Conservation (phyloP, 2,888 invertebrate genomes). For the Agelastica alni region DNA sequence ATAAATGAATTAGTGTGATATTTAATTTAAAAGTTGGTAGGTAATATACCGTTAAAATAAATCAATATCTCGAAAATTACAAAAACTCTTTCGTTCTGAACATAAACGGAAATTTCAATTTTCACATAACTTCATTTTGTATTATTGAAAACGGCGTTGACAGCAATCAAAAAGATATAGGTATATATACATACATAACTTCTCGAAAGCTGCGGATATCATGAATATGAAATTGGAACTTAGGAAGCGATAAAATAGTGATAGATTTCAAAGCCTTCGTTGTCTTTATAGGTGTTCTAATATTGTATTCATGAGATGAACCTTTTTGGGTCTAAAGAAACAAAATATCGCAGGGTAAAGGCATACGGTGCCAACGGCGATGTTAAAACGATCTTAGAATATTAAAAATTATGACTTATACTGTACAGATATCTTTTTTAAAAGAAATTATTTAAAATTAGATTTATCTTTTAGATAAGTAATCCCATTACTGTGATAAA, state of each 20-base stretch:
- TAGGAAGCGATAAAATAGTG: constrained; percentile 25
- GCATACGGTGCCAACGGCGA: background rate
- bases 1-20: too few species aligned
- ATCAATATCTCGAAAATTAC: too few species aligned
- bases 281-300: constrained; percentile 24
- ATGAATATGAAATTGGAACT: constrained; percentile 31
- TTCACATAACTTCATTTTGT: background rate
- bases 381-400: background rate
- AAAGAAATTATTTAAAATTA: too few species aligned
- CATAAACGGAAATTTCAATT: background rate
- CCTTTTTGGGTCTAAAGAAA: background rate
- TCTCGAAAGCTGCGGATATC: constrained; percentile 11
- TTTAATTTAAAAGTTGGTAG: too few species aligned
- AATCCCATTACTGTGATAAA: too few species aligned
- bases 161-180: background rate
- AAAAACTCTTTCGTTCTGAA: too few species aligned
- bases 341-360: background rate
- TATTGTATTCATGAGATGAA: constrained; percentile 25
- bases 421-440: too few species aligned
- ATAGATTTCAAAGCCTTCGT: constrained; percentile 25
- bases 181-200: background rate
- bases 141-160: background rate
- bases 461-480: too few species aligned
- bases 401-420: background rate
- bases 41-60: too few species aligned